Evolutionary conservation across 2,888 invertebrate genomes (phyloP).

Genomic region (Tuberolachnus salignus): DNA sequence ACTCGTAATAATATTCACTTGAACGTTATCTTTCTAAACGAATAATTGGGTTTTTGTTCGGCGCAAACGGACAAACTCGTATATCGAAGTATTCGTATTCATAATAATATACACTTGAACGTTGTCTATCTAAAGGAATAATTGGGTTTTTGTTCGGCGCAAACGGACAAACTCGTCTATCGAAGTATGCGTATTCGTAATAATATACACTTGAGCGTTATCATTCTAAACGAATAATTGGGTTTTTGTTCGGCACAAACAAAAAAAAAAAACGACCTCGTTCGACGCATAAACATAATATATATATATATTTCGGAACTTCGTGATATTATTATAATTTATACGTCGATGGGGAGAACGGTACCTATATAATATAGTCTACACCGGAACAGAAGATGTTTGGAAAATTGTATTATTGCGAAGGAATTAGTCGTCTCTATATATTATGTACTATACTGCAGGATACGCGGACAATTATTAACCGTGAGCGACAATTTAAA

Average conservation of each 20-base stretch:
- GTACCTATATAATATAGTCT: too few relatives aligned
- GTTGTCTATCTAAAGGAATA: background rate
- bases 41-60: background rate
- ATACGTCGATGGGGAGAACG: too few relatives aligned
- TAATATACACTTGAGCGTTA: background rate
- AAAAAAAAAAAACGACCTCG: conserved; percentile 2
- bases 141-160: background rate
- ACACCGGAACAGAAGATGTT: too few relatives aligned
- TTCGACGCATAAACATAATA: background rate
- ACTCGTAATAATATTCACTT: background rate
- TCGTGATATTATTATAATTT: too few relatives aligned
- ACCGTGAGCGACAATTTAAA: too few relatives aligned
- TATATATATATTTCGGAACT: background rate
- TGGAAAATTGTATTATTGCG: too few relatives aligned
- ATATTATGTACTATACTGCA: background rate
- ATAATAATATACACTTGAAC: background rate
- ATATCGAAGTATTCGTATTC: background rate
- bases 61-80: background rate
- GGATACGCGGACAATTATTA: too few relatives aligned
- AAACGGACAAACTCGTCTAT: background rate
- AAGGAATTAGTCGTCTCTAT: background rate
- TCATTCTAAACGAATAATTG: background rate
- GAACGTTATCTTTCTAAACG: background rate
- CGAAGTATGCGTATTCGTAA: too few relatives aligned
- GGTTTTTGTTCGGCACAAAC: conserved; percentile 1